Conservation (phyloP, 2,888 invertebrate species). For the Terebella lapidaria region DNA sequence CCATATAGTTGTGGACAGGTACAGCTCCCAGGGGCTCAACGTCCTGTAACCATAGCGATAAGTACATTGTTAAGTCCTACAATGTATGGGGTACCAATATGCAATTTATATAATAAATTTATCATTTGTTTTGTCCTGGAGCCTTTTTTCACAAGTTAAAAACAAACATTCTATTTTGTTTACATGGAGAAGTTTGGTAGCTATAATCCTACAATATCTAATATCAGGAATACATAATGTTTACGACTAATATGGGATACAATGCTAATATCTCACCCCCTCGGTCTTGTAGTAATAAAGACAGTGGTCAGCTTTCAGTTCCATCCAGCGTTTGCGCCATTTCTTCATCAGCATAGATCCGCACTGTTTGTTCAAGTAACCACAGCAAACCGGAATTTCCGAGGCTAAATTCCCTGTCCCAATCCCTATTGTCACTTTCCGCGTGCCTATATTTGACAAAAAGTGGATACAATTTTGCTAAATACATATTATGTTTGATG, state of each 20-base stretch:
- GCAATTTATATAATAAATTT: no score
- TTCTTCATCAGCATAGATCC: constrained; percentile 28
- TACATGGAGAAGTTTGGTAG: no score
- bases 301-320: constrained; percentile 84
- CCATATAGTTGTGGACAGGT: constrained; percentile 76
- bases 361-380: constrained; percentile 5
- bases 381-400: neutral
- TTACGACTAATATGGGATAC: no score
- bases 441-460: neutral
- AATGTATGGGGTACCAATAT: no score
- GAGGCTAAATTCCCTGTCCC: neutral
- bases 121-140: no score
- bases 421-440: no score
- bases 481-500: neutral
- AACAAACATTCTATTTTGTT: no score
- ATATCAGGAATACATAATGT: no score
- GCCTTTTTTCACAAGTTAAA: no score
- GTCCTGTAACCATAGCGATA: constrained; percentile 31
- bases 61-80: no score
- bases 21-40: constrained; percentile 77
- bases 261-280: no score
- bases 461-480: neutral
- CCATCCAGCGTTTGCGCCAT: constrained; percentile 89
- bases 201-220: no score
- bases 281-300: constrained; percentile 92